Evolutionary conservation across 2,888 invertebrate species (phyloP), one percentile per base, ranked within the genome.

Genomic region (Drosophila sordidapex): DNA sequence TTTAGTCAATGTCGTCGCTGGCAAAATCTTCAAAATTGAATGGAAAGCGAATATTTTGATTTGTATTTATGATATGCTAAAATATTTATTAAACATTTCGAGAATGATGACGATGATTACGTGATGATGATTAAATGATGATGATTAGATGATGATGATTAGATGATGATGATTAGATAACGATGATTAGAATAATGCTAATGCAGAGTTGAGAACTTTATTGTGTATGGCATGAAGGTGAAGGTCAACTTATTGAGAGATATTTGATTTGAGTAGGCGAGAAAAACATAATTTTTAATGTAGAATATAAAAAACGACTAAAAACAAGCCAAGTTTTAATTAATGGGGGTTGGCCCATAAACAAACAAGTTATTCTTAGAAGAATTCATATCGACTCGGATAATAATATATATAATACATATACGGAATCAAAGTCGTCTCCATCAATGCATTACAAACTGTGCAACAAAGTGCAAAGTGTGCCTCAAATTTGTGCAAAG

Each of bases 21-120:
- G 13, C 31, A 15, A 49, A 29, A 36, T 65, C 35, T 43, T 21
- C 31, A 13, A 15, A 15, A 15, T 43, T 54, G 6, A 15, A 27
- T 1, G n/a, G 18, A 35, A 46, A 59, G 6, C 13, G 2, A 27
- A 38, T 0, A 29, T 21, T 38, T n/a, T 56, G 3, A 38, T 35
- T 52, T 21, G 33, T 33, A 53, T 53, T 54, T 54, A 25, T 36
- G 35, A 54, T 33, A 54, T 54, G 49, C 49, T 18, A 18, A 49
- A 49, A 46, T 46, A 25, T 15, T 15, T 46, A 43, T 43, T 2
- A 43, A 25, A 15, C 1, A 48, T 48, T 48, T 25, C 4, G 25
- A 25, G 15, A 48, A 25, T 48, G 15, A 25, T 43, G 21, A 43
- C 5, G 43, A 43, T 43, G 31, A 31, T 31, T 31, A 31, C 4